Conservation (phyloP, 2,113 vertebrate species). For the Noturus placidus region DNA sequence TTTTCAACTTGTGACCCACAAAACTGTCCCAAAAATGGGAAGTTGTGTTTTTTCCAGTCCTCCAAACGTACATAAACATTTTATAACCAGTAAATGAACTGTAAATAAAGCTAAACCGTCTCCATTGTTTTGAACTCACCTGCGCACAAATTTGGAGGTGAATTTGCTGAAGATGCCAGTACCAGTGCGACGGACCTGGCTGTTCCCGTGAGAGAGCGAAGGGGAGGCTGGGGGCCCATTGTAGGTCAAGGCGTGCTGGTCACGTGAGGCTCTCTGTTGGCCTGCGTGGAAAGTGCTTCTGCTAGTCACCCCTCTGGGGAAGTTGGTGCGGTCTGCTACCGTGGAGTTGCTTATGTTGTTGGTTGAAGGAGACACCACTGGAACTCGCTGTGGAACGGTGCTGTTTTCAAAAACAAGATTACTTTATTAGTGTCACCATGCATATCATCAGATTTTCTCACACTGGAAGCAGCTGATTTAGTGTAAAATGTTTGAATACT, state of each 20-base stretch:
- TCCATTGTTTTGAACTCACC: slow-evolving; percentile 63
- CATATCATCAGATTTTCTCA: neutral
- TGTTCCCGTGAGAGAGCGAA: slow-evolving; percentile 72
- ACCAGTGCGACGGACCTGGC: slow-evolving; percentile 75
- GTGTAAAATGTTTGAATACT: too few relatives aligned
- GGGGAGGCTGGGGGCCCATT: slow-evolving; percentile 73
- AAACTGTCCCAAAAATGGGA: neutral
- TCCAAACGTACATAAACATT: neutral
- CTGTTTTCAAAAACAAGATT: slow-evolving; percentile 53
- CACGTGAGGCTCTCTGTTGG: slow-evolving; percentile 78
- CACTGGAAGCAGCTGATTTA: neutral
- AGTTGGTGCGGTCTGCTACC: slow-evolving; percentile 75
- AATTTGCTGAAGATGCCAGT: slow-evolving; percentile 83
- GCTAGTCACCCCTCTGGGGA: slow-evolving; percentile 78
- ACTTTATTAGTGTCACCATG: neutral
- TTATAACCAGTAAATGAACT: neutral
- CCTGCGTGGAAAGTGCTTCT: slow-evolving; percentile 81
- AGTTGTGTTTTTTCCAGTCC: neutral
- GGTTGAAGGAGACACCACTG: slow-evolving; percentile 78
- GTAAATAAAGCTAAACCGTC: neutral
- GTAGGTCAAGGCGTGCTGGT: slow-evolving; percentile 74
- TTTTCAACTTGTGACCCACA: neutral
- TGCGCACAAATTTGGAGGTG: slow-evolving; percentile 83
- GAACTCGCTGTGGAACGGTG: slow-evolving; percentile 72
- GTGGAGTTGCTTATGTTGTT: slow-evolving; percentile 80